Conservation (phyloP, 2,797 vertebrate genomes). For the Acanthurus lineatus region DNA sequence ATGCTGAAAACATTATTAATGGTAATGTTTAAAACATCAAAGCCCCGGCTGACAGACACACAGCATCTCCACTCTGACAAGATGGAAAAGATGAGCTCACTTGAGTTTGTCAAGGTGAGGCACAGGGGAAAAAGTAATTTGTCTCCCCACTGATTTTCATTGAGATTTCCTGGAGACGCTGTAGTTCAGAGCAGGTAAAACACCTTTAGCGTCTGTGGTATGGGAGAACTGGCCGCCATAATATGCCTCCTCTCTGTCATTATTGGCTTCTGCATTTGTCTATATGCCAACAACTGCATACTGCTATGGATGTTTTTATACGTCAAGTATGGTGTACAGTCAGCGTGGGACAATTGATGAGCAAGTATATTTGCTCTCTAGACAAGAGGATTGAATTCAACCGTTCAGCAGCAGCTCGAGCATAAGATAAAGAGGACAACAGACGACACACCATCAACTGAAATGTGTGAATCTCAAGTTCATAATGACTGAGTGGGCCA, state of each 20-base stretch:
- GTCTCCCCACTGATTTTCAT: constrained; percentile 72
- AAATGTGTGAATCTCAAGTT: constrained; percentile 68
- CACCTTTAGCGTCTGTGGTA: constrained; percentile 15
- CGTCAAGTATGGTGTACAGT: constrained; percentile 32
- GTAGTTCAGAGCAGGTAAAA: constrained; percentile 60
- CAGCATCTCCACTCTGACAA: constrained; percentile 79
- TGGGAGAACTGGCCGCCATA: not conserved
- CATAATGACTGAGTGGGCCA: constrained; percentile 73
- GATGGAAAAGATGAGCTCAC: constrained; percentile 82
- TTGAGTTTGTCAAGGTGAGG: constrained; percentile 82
- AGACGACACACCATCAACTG: constrained; percentile 43
- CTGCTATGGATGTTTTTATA: constrained; percentile 49
- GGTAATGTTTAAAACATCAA: constrained; percentile 86
- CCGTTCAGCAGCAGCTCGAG: constrained; percentile 15
- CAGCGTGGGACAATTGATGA: constrained; percentile 53
- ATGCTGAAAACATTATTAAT: constrained; percentile 86
- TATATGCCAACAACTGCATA: constrained; percentile 44
- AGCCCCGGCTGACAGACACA: constrained; percentile 75
- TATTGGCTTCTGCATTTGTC: constrained; percentile 25
- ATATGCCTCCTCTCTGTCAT: not conserved
- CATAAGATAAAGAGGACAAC: constrained; percentile 16
- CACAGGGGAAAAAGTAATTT: constrained; percentile 69
- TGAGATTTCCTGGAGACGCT: constrained; percentile 59
- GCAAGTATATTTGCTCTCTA: constrained; percentile 26
- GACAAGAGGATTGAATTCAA: constrained; percentile 7